Percentiles rank a stretch among this genome's conserved stretches.
These are phyloP conservation scores for Octonoba sinensis DNA, from an alignment of 2,888 invertebrate genomes.

Conservation along the genomic window DNA sequence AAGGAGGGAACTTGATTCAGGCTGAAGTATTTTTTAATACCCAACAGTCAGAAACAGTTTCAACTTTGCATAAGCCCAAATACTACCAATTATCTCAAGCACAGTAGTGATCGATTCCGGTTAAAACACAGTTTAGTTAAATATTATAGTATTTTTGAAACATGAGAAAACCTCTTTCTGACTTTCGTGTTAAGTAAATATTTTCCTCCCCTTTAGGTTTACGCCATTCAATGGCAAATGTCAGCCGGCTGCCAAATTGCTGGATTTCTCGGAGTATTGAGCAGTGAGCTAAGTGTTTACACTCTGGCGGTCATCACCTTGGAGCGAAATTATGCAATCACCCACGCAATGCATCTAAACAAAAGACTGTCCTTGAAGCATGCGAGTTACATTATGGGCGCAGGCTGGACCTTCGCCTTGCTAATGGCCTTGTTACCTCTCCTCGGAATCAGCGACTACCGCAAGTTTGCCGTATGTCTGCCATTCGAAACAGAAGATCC, in stretches of 20 bases:
- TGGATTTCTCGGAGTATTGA: conserved; percentile 93
- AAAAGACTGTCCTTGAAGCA: conserved; percentile 89
- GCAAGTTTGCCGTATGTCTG: conserved; percentile 95
- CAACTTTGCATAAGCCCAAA: too few species aligned
- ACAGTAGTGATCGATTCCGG: too few species aligned
- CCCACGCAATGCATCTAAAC: conserved; percentile 97
- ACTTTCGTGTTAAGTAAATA: background rate
- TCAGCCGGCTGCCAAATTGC: conserved; percentile 92
- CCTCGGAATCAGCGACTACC: conserved; percentile 92
- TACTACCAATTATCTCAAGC: too few species aligned
- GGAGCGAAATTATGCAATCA: conserved; percentile 96
- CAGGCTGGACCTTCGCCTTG: conserved; percentile 92
- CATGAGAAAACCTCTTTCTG: background rate
- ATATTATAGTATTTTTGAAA: background rate
- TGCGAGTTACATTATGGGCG: conserved; percentile 90
- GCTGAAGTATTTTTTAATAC: too few species aligned
- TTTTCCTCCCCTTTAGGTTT: conserved; percentile 75
- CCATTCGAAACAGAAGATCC: conserved; percentile 91
- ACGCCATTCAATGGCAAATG: conserved; percentile 98
- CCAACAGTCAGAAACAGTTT: too few species aligned
- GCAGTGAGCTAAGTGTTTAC: conserved; percentile 94
- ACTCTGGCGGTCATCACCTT: conserved; percentile 96
- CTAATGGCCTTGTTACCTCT: conserved; percentile 90
- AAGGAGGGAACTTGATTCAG: too few species aligned
- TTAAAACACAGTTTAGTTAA: background rate